A percentile compares a stretch with the other conserved stretches of the same genome.
Evolutionary conservation across 1,140 invertebrate genomes (phyloP).

Genomic region (Anoplolepis gracilipes): DNA sequence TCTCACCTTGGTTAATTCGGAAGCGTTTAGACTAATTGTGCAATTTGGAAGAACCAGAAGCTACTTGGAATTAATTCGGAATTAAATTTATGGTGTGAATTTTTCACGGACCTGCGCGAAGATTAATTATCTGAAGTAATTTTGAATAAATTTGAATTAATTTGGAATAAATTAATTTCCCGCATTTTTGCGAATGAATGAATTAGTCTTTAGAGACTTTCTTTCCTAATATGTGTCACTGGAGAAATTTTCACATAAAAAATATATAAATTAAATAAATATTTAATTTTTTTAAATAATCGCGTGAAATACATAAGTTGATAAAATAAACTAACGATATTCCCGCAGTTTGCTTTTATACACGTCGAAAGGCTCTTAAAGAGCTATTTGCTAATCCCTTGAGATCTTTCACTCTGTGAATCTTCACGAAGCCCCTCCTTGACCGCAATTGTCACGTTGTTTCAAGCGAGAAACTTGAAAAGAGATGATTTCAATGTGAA

Average conservation of each 20-base stretch:
- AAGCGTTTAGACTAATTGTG: background rate
- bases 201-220: background rate
- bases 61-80: background rate
- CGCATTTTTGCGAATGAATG: background rate
- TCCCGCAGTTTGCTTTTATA: no score
- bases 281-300: background rate
- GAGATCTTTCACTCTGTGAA: background rate
- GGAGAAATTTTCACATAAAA: background rate
- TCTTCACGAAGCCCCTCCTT: background rate
- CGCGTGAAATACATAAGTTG: background rate
- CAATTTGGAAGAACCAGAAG: background rate
- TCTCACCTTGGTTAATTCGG: background rate
- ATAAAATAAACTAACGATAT: no score
- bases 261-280: no score
- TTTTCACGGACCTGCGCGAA: background rate
- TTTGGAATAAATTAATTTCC: background rate
- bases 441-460: background rate
- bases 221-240: background rate
- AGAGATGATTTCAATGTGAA: background rate
- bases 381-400: no score
- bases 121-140: background rate
- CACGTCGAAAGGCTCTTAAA: no score
- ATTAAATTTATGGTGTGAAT: background rate
- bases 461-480: background rate
- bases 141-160: background rate